Evolutionary conservation across 2,113 vertebrate species (phyloP).

Genomic region (Scomber colias): DNA sequence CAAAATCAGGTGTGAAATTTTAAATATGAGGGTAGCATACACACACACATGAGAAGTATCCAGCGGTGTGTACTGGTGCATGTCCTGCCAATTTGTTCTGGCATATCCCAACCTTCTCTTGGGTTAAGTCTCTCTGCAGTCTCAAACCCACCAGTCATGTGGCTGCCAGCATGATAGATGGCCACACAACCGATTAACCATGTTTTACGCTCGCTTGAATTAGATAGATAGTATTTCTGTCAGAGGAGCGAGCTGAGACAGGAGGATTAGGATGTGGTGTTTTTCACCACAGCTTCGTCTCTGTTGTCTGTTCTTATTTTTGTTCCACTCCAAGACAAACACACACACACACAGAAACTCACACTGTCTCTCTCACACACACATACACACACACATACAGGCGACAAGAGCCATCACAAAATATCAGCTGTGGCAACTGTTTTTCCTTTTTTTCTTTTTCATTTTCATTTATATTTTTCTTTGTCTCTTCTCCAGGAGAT

Average conservation of each 20-base stretch:
- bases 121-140: conserved; percentile 24
- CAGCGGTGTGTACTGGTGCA: conserved; percentile 1
- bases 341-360: conserved; percentile 4
- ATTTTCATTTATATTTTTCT: neutral
- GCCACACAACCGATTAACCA: conserved; percentile 61
- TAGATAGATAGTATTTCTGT: conserved; percentile 64
- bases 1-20: conserved; percentile 19
- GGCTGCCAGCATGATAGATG: conserved; percentile 66
- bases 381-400: too few species aligned
- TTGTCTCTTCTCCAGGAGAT: neutral
- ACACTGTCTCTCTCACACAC: neutral
- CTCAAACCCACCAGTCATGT: conserved; percentile 45
- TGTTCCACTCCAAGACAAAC: conserved; percentile 30
- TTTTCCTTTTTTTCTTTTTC: neutral
- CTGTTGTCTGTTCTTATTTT: conserved; percentile 32
- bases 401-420: neutral
- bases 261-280: conserved; percentile 49
- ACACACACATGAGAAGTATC: neutral
- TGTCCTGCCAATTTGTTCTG: conserved; percentile 35
- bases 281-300: conserved; percentile 14
- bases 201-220: conserved; percentile 70
- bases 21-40: conserved; percentile 3
- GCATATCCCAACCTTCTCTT: conserved; percentile 27
- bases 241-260: conserved; percentile 32
- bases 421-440: conserved; percentile 7